Evolutionary conservation across 2,888 invertebrate species (phyloP), one percentile per base, ranked within the genome.

Genomic region (Cordilura impudica): DNA sequence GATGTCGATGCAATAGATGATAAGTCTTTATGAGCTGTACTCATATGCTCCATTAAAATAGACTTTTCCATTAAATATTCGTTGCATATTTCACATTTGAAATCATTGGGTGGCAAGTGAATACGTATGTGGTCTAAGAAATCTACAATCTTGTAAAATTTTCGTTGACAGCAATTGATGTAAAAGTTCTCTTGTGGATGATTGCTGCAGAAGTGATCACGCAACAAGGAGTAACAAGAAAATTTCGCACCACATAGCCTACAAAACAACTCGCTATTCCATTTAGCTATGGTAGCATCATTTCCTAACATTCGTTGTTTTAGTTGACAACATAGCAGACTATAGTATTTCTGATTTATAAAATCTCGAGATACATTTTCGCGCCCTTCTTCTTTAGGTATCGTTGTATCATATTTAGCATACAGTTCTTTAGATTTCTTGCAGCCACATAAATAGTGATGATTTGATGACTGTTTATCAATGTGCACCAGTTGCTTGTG

Each of bases 101-200:
- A 31, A 10, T 31, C 1, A 10, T 31, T 31, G 2, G 8, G 8
- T 12, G 3, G 3, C 10, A 3, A 6, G 12, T 31, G 31, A 10
- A 10, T 31, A 10, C n/a, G 2, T 5, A 39, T 39, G n/a, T 39
- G 35, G 3, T 1, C 3, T 2, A 4, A 2, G 10, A n/a, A 3
- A 12, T 10, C 14, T 12, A 1, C 5, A 1, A 39, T 0, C 0
- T 39, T 39, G 2, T n/a, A 2, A 10, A 4, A 39, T n/a, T n/a
- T 39, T 39, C n/a, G 35, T n/a, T 63, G 29, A 39, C 78, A 78
- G 23, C 78, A 78, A 23, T 23, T 56, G 19, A 78, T 56, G 43
- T 67, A 69, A 23, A 61, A 78, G 18, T 45, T 19, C 10, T 67
- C 61, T n/a, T 72, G 45, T 2, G 67, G 66, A 51, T 78, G 78